These are phyloP conservation scores for Drosophila atripex DNA, from an alignment of 2,888 invertebrate genomes.

Conservation along the genomic window DNA sequence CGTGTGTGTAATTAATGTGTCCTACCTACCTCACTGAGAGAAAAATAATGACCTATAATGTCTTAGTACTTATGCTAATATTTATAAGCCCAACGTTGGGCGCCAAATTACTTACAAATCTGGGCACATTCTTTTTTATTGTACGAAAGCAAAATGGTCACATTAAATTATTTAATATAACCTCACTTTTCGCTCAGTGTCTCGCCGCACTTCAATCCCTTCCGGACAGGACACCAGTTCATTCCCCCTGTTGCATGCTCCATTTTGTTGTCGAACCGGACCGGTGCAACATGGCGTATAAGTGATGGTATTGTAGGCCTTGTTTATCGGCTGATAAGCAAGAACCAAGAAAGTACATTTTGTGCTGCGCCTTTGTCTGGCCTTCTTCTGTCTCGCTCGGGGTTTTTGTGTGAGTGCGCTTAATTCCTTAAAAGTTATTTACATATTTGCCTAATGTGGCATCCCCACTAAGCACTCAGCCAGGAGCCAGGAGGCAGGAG, in stretches of 20 bases:
- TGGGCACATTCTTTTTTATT: too few relatives aligned
- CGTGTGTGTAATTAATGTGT: constrained; percentile 70
- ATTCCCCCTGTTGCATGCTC: constrained; percentile 46
- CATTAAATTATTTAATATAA: neutral
- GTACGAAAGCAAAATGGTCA: too few relatives aligned
- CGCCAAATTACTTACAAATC: too few relatives aligned
- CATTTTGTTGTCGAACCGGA: constrained; percentile 28
- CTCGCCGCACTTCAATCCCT: constrained; percentile 22
- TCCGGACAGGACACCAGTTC: constrained; percentile 3
- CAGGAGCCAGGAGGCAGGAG: constrained; percentile 17
- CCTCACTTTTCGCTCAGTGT: constrained; percentile 9
- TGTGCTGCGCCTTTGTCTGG: neutral
- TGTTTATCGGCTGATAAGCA: constrained; percentile 41
- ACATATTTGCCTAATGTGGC: constrained; percentile 74
- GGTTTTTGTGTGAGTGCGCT: constrained; percentile 56
- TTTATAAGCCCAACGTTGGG: too few relatives aligned
- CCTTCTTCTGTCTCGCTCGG: neutral
- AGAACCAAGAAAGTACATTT: constrained; percentile 12
- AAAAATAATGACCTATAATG: neutral
- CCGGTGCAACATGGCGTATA: constrained; percentile 73
- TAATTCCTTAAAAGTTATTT: constrained; percentile 78
- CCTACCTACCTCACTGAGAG: constrained; percentile 34
- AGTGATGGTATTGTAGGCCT: constrained; percentile 69
- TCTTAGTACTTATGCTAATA: too few relatives aligned
- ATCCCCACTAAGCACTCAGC: constrained; percentile 60